Evolutionary conservation across 2,113 vertebrate genomes (phyloP), one percentile per base, ranked within the genome.

Genomic region (Rhipidura dahli): DNA sequence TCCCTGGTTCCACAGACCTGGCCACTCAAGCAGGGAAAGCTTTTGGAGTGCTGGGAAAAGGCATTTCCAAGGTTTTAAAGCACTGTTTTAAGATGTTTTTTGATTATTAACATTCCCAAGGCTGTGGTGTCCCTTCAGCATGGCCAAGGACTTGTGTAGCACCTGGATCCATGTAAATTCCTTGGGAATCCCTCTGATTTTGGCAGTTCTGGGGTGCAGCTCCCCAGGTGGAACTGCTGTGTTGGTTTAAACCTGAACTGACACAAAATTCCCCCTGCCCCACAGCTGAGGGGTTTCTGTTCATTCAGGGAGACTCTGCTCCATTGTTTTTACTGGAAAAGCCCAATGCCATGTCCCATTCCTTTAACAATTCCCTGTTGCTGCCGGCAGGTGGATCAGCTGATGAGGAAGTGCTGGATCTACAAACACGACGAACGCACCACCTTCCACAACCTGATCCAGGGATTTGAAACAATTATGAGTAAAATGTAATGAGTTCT

Each of bases 401-500:
- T 99, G 97, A 99, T 99, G 99, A 98, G 96, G 92, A 98, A 93
- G 83, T 99, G 99, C 94, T 99, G 99, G 99, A 99, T 99, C 83
- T 97, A 98, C n/a, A 96, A 96, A 26, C 99, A 99, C 0, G 98
- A 98, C 0, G 98, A 94, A 49, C 98, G 99, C 76, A 99, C 99
- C 64, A 98, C 98, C 76, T 99, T 99, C 87, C 98, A 98, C 94
- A 97, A 95, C 54, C 98, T 99, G 70, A 99, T 99, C 45, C 97
- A 98, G 80, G 98, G 98, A 40, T 99, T 99, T 97, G 98, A 98
- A 97, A 94, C 94, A 39, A 97, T 99, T 92, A 97, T 98, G 95
- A 98, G 98, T 89, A 98, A 96, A 85, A 96, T 98, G 72, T 97
- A 96, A 91, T 73, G 40, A 2, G 0, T 22, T 39, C 35, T 30